Percentiles rank a stretch among this genome's conserved stretches.
phyloP scores from a whole-genome alignment of 2,113 vertebrate species.

The Atlantisia rogersi region DNA sequence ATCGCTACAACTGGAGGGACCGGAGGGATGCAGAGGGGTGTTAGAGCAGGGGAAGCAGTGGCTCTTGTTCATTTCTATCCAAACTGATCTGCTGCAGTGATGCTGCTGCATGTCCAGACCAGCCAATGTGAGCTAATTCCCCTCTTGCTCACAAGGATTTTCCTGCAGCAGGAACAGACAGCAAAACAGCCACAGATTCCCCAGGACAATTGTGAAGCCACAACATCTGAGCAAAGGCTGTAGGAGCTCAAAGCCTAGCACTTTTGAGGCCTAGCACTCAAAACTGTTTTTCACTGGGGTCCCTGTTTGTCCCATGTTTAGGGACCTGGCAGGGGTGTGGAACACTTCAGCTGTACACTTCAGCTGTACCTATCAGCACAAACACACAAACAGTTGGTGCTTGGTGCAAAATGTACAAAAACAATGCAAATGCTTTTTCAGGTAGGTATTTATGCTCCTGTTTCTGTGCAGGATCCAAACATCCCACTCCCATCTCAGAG shows the following conservation, averaged over 20 bases:
- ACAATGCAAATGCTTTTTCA: neutral
- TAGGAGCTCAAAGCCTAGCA: neutral
- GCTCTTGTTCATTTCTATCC: neutral
- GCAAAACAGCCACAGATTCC: neutral
- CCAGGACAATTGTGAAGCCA: neutral
- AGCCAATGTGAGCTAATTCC: neutral
- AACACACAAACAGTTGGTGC: accelerated
- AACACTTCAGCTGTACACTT: neutral
- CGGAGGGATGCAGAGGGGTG: neutral
- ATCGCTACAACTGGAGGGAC: neutral
- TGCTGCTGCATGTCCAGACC: accelerated
- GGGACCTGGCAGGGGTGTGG: neutral
- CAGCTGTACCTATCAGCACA: neutral
- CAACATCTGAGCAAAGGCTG: neutral
- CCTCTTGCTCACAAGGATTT: neutral
- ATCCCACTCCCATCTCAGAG: neutral
- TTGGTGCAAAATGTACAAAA: neutral
- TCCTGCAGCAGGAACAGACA: neutral
- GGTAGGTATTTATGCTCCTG: neutral
- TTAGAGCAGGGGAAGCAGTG: neutral
- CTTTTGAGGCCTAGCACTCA: accelerated
- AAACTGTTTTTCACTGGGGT: neutral
- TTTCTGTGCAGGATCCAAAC: accelerated
- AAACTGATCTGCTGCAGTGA: neutral
- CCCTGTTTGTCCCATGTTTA: neutral